Conservation (phyloP, 2,888 invertebrate genomes). For the Acleris sparsana region DNA sequence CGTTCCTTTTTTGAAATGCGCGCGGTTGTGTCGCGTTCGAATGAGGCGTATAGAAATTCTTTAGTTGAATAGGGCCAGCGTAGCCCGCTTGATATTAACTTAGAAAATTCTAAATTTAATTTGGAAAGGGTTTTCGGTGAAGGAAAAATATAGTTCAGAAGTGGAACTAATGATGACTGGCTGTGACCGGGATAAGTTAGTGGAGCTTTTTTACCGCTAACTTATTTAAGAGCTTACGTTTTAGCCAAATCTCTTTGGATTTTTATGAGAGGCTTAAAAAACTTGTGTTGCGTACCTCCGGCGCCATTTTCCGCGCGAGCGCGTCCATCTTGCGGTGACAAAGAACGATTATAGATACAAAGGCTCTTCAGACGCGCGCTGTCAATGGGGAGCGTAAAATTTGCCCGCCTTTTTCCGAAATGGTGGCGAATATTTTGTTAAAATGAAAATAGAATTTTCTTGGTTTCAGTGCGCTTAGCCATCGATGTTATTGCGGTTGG, state of each 20-base stretch:
- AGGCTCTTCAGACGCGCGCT: conserved; percentile 40
- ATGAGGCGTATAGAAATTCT: conserved; percentile 45
- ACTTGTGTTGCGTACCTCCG: conserved; percentile 41
- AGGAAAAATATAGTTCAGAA: neutral
- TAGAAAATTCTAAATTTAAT: conserved; percentile 14
- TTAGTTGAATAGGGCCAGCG: conserved; percentile 25
- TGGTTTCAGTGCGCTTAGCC: neutral
- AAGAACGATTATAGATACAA: conserved; percentile 54
- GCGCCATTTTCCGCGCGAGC: conserved; percentile 56
- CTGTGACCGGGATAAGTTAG: conserved; percentile 2
- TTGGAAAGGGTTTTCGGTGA: neutral
- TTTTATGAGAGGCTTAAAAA: conserved; percentile 39
- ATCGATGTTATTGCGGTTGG: neutral
- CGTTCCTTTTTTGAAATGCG: conserved; percentile 79
- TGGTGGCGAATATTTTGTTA: conserved; percentile 4
- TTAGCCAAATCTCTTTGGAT: conserved; percentile 22
- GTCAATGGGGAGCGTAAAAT: conserved; percentile 38
- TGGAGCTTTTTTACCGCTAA: conserved; percentile 16
- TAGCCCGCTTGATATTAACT: conserved; percentile 26
- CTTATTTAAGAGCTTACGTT: conserved; percentile 20
- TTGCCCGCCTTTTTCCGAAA: conserved; percentile 23
- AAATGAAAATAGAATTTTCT: neutral
- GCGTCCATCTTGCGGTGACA: conserved; percentile 43
- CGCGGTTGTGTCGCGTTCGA: conserved; percentile 58
- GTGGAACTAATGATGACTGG: neutral